phyloP scores from a whole-genome alignment of 1,140 invertebrate species.

The Plodia interpunctella region DNA sequence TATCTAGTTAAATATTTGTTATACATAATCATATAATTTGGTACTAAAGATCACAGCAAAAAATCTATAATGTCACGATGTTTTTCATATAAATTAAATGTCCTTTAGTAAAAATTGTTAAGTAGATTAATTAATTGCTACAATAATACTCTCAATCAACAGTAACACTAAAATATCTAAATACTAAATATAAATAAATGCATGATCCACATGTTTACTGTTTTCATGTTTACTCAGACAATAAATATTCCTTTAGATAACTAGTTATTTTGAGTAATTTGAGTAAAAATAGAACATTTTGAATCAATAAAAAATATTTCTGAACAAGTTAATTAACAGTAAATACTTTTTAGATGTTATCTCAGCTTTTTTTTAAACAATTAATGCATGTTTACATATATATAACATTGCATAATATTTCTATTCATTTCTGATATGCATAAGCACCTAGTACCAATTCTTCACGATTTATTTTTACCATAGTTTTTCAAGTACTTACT shows the following conservation, averaged over 20 bases:
- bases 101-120: background rate
- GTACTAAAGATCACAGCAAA: constrained; percentile 5
- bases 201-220: background rate
- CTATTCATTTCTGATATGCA: no score
- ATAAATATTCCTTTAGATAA: background rate
- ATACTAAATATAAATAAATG: background rate
- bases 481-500: no score
- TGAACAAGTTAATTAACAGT: no score
- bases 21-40: background rate
- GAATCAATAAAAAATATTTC: no score
- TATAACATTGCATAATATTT: no score
- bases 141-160: background rate
- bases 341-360: no score
- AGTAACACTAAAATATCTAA: background rate
- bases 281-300: no score
- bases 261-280: background rate
- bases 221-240: background rate
- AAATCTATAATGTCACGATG: background rate
- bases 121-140: background rate
- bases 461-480: no score
- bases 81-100: background rate
- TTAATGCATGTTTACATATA: no score
- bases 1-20: background rate
- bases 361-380: no score
- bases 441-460: no score